Evolutionary conservation across 2,113 vertebrate species (phyloP).

Genomic region (Struthidea cinerea): DNA sequence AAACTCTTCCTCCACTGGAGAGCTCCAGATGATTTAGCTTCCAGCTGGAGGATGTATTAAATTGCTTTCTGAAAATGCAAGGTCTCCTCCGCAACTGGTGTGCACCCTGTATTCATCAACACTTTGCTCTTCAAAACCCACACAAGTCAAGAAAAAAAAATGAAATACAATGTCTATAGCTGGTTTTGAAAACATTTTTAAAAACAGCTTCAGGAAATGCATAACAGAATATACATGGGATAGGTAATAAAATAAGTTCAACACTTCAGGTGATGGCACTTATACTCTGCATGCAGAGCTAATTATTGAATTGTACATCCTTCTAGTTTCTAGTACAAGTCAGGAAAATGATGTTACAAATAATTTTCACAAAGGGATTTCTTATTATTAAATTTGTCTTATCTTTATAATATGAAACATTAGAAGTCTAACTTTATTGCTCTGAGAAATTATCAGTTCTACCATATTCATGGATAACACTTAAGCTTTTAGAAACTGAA

Average conservation of each 20-base stretch:
- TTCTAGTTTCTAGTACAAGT: neutral
- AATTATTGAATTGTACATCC: neutral
- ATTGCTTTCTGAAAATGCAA: neutral
- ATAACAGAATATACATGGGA: neutral
- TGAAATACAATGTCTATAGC: neutral
- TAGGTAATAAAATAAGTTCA: neutral
- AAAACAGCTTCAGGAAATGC: neutral
- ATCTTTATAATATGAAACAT: neutral
- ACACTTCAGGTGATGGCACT: neutral
- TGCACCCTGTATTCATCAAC: neutral
- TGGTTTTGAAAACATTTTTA: neutral
- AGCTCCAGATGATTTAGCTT: neutral
- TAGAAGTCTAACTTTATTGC: neutral
- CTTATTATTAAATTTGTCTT: neutral
- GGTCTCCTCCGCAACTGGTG: neutral
- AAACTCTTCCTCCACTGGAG: neutral
- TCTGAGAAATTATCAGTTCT: neutral
- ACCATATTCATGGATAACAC: neutral
- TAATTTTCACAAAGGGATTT: neutral
- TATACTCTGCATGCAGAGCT: neutral
- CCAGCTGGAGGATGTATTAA: neutral
- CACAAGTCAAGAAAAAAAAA: neutral
- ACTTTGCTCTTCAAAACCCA: neutral
- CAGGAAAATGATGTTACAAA: neutral
- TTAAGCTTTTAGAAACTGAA: neutral